phyloP scores from a whole-genome alignment of 1,140 invertebrate species.

The Listronotus oregonensis region DNA sequence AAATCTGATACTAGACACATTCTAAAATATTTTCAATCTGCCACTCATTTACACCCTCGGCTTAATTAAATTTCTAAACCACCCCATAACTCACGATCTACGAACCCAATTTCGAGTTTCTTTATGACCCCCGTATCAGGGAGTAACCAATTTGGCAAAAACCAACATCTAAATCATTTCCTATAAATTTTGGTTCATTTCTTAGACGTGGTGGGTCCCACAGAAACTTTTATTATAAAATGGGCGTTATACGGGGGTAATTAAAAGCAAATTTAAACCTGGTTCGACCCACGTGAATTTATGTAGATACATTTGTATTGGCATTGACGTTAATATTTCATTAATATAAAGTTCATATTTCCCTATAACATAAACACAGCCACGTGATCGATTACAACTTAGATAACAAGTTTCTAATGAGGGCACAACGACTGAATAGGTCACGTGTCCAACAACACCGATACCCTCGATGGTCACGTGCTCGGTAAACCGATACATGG shows the following conservation, averaged over 20 bases:
- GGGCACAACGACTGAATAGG: slow-evolving; percentile 5
- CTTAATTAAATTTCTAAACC: too few relatives aligned
- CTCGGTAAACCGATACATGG: slow-evolving; percentile 8
- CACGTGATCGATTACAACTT: slow-evolving; percentile 14
- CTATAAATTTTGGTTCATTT: slow-evolving; percentile 24
- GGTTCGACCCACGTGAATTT: too few relatives aligned
- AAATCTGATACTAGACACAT: too few relatives aligned
- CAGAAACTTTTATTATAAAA: not conserved
- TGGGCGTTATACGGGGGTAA: too few relatives aligned
- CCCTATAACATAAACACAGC: not conserved
- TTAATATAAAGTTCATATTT: too few relatives aligned
- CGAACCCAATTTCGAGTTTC: too few relatives aligned
- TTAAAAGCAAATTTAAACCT: too few relatives aligned
- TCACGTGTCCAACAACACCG: slow-evolving; percentile 13
- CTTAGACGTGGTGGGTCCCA: slow-evolving; percentile 12
- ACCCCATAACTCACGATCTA: too few relatives aligned
- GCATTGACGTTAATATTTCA: too few relatives aligned
- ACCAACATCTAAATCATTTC: slow-evolving; percentile 29
- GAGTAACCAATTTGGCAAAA: slow-evolving; percentile 25
- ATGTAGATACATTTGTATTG: too few relatives aligned
- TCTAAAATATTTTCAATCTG: too few relatives aligned
- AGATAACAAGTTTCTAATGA: slow-evolving; percentile 23
- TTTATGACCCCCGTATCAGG: not conserved
- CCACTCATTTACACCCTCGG: too few relatives aligned
- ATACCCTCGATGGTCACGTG: slow-evolving; percentile 19